A percentile compares a stretch with the other conserved stretches of the same genome.
These are phyloP conservation scores for Arctia plantaginis DNA, from an alignment of 2,888 invertebrate species.

Conservation along the genomic window DNA sequence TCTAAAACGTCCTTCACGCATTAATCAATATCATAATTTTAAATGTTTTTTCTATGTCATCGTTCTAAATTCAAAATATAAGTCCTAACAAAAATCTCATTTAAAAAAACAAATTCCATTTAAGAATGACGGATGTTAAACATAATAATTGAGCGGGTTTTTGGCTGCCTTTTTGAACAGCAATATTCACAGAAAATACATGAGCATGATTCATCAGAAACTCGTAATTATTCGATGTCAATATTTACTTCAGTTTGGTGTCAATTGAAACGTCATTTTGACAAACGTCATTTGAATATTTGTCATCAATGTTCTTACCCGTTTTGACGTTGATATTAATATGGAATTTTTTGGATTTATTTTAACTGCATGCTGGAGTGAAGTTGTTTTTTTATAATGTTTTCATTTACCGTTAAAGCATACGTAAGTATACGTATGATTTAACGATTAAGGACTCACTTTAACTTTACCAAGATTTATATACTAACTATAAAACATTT, in stretches of 20 bases:
- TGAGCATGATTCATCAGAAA: background rate
- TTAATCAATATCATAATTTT: background rate
- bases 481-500: no score
- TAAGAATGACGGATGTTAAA: background rate
- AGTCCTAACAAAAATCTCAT: background rate
- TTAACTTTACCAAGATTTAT: background rate
- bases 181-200: background rate
- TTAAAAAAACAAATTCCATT: background rate
- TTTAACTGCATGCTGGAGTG: background rate
- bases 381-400: background rate
- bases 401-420: background rate
- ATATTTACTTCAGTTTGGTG: background rate
- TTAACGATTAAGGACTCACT: no score
- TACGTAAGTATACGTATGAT: no score
- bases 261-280: background rate
- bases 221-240: background rate
- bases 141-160: background rate
- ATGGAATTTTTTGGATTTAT: background rate
- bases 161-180: background rate
- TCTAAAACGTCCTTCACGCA: background rate
- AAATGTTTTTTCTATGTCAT: background rate
- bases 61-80: background rate
- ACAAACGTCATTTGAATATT: conserved; percentile 3
- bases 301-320: conserved; percentile 14
- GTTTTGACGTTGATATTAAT: background rate